Base-by-base conservation (phyloP, 2,797 vertebrate species). In the Lutjanus campechanus region DNA sequence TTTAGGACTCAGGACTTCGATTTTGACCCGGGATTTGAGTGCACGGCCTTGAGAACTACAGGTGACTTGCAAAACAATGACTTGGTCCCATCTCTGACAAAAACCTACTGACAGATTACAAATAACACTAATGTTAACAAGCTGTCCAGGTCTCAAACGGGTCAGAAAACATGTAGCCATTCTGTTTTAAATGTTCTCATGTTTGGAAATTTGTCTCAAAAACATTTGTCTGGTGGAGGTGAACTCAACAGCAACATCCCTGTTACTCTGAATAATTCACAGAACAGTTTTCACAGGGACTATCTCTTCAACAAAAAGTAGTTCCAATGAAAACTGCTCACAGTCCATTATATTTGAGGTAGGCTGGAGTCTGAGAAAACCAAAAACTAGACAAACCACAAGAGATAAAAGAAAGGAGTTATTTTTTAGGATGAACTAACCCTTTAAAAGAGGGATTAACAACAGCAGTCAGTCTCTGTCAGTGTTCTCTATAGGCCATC, bases 401-500 rank as follows among this genome's bases (percentile, higher is more conserved):
- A 25, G 55, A 59, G 20, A 20, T 25, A 19, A 25, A 4, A 55
- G 47, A 56, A 16, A 17, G 1, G 44, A 20, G n/a, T 44, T 8
- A 13, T 11, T 65, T 55, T 53, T 50, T n/a, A 29, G 16, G 17
- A 46, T 29, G 49, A 76, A 50, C 11, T 65, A n/a, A 15, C 22
- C 20, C 50, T 56, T 62, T 72, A 17, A 53, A 36, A 65, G 15
- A 10, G 46, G 63, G 2, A 49, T n/a, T 29, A 41, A 15, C 4
- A 3, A 62, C 50, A 51, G 19, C 2, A 61, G 49, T 50, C 17
- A 1, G 2, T 41, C 8, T 63, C 11, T 58, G 50, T 43, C 9
- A 66, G 13, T 66, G n/a, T 53, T n/a, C 78, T 79, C 85, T 73
- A 76, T 79, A 54, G 71, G 81, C 69, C 20, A 88, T 29, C 58